Conservation (phyloP, 2,797 vertebrate genomes). For the Rhodeus uyekii region DNA sequence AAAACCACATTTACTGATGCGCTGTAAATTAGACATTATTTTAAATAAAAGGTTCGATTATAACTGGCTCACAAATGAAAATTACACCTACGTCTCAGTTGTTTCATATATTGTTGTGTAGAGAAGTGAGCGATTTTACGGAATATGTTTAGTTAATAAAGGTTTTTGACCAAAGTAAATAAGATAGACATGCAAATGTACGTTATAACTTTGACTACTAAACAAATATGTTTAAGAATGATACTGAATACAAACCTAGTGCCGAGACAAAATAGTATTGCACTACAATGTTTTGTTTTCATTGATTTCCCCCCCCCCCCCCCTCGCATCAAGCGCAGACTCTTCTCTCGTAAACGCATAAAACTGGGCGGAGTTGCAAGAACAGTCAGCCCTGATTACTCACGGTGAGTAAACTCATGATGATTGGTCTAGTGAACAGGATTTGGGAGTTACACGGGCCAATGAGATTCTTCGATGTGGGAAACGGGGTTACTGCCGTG, state of each 20-base stretch:
- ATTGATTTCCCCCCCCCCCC: not conserved
- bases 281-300: not conserved
- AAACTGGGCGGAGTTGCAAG: conserved; percentile 1
- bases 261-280: not conserved
- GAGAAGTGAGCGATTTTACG: not conserved
- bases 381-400: conserved; percentile 56
- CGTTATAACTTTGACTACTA: too few relatives aligned
- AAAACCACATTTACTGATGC: not conserved
- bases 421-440: conserved; percentile 63
- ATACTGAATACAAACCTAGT: not conserved
- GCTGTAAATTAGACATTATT: not conserved
- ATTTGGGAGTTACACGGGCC: conserved; percentile 69
- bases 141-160: not conserved
- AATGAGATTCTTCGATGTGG: conserved; percentile 67
- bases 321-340: not conserved
- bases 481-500: conserved; percentile 68
- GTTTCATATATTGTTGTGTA: not conserved
- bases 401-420: conserved; percentile 28
- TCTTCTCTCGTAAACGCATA: conserved; percentile 1
- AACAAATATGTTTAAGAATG: not conserved
- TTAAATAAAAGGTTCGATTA: not conserved
- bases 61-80: not conserved
- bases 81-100: not conserved
- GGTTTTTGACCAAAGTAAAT: not conserved
- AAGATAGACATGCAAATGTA: not conserved